These are phyloP conservation scores for cat (Felis catus) DNA, from an alignment of 2,113 vertebrate species.

Conservation along the genomic window DNA sequence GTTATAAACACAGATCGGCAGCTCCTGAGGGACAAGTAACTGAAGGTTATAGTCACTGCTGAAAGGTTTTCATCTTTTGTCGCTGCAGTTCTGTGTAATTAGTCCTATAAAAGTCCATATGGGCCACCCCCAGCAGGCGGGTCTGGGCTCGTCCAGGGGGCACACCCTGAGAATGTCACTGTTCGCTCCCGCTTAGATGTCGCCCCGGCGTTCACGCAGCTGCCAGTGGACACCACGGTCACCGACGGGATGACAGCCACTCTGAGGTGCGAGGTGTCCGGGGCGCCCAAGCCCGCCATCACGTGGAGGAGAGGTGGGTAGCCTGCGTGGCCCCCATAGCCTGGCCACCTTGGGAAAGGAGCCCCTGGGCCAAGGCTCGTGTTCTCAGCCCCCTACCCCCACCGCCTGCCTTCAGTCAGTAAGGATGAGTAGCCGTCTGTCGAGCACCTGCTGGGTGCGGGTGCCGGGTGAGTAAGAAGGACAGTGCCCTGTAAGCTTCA, in stretches of 20 bases:
- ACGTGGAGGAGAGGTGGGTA: constrained; percentile 93
- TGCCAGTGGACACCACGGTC: constrained; percentile 89
- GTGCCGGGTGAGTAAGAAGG: not conserved
- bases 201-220: constrained; percentile 87
- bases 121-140: not conserved
- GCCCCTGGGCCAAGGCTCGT: accelerated
- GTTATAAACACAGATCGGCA: constrained; percentile 65
- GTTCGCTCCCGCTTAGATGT: constrained; percentile 85
- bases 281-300: constrained; percentile 94
- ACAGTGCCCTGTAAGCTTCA: not conserved
- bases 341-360: accelerated
- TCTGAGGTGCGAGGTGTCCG: constrained; percentile 92
- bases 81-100: not conserved
- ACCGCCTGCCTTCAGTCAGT: not conserved
- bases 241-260: constrained; percentile 90
- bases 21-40: constrained; percentile 67
- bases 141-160: not conserved
- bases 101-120: constrained; percentile 36
- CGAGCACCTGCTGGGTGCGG: not conserved
- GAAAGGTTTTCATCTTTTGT: constrained; percentile 49
- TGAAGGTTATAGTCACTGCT: constrained; percentile 59
- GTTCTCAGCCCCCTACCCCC: not conserved
- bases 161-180: not conserved
- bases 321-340: accelerated
- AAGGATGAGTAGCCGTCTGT: not conserved